phyloP scores from a whole-genome alignment of 2,797 vertebrate species.

The Picus viridis region DNA sequence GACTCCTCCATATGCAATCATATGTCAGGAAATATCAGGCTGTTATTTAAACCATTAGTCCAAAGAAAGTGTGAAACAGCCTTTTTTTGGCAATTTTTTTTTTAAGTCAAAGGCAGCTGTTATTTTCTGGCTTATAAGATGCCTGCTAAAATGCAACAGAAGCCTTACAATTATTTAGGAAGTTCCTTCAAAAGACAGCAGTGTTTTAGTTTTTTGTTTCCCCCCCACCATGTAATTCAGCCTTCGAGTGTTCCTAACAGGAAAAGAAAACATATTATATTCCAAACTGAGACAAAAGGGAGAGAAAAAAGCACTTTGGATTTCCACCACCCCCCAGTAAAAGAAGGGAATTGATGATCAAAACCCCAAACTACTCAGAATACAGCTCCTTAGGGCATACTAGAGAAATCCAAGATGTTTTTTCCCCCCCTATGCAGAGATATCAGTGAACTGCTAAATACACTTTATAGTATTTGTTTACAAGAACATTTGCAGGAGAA shows the following conservation, averaged over 20 bases:
- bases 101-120: constrained; percentile 69
- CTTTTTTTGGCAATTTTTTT: neutral
- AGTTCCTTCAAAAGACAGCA: constrained; percentile 23
- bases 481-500: neutral
- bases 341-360: neutral
- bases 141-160: constrained; percentile 52
- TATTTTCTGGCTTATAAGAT: constrained; percentile 64
- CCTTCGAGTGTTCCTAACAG: constrained; percentile 37
- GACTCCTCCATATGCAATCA: constrained; percentile 29
- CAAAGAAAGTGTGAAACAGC: constrained; percentile 57
- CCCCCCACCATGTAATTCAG: neutral
- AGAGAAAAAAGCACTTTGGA: neutral
- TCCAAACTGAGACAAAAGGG: constrained; percentile 33
- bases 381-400: neutral
- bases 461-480: neutral
- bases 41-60: constrained; percentile 58
- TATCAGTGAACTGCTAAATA: neutral
- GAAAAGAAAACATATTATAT: constrained; percentile 51
- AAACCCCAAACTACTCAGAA: neutral
- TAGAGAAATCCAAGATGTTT: neutral
- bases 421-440: neutral
- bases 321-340: neutral
- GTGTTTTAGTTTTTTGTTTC: neutral
- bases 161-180: constrained; percentile 65
- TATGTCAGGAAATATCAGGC: constrained; percentile 36